These are phyloP conservation scores for Polietes domitor DNA, from an alignment of 2,888 invertebrate genomes.

Conservation along the genomic window DNA sequence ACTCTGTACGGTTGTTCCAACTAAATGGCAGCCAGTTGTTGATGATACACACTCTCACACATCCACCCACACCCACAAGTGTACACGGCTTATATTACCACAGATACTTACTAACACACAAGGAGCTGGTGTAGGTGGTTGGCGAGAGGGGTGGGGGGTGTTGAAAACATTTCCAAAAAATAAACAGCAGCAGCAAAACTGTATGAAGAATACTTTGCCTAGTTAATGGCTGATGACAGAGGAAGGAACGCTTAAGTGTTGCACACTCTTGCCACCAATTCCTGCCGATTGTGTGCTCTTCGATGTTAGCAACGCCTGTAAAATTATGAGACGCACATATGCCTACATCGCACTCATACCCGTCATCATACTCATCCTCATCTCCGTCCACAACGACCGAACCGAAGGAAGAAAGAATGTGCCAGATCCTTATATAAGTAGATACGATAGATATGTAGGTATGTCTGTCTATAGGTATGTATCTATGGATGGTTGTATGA, in stretches of 20 bases:
- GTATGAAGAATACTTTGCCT: slow-evolving; percentile 50
- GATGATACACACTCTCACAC: slow-evolving; percentile 18
- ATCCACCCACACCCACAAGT: no score
- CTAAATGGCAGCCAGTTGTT: slow-evolving; percentile 48
- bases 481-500: not conserved
- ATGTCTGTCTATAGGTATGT: slow-evolving; percentile 9
- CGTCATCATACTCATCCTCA: not conserved
- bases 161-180: slow-evolving; percentile 15
- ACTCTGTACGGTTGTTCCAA: not conserved
- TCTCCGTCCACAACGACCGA: not conserved
- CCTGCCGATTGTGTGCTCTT: slow-evolving; percentile 66
- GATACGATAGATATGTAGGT: not conserved
- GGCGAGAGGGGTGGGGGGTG: not conserved
- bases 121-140: not conserved
- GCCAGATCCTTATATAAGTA: slow-evolving; percentile 10
- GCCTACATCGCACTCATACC: slow-evolving; percentile 26
- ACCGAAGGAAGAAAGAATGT: not conserved
- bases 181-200: no score
- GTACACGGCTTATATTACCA: slow-evolving; percentile 11
- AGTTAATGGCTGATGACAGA: slow-evolving; percentile 69
- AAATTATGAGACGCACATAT: slow-evolving; percentile 62
- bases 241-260: slow-evolving; percentile 73
- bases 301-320: slow-evolving; percentile 69
- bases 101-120: not conserved
- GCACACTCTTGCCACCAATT: slow-evolving; percentile 70